Evolutionary conservation across 1,140 invertebrate species (phyloP), one percentile per base, ranked within the genome.

Genomic region (Halyomorpha halys): DNA sequence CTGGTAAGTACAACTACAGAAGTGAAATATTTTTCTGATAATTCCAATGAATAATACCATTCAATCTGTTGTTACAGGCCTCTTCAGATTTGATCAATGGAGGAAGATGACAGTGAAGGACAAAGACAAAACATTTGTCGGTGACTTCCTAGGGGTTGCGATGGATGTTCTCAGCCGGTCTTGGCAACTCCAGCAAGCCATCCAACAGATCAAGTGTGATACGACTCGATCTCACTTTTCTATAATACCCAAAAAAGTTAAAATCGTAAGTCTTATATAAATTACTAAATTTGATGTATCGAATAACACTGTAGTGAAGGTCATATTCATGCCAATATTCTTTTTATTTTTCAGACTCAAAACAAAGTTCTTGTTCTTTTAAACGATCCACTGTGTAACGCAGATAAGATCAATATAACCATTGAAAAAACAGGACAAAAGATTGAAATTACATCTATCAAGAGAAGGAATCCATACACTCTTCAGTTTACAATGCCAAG

Each of bases 41-140:
- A 4, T 4, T 30, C 11, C 34, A 39, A 9, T 39, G 34, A 3
- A 39, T 39, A 39, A 39, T 9, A 4, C 13, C 13, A 39, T 11
- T 13, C n/a, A 3, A 11, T n/a, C 44, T 14, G 49, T 62, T 67
- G 53, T 66, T 75, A 62, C 73, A 77, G 84, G 82, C 19, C 78
- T 90, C 64, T 79, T 85, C 1, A 81, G 80, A 14, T 90, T 86
- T 71, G 80, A 83, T 30, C 80, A 84, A 67, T 92, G 89, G 89
- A 80, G 83, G 45, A 84, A 86, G 68, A 85, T 87, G 73, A 84
- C 86, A 4, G 82, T 83, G 0, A 81, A 82, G 67, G 86, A 90
- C 70, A 86, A 90, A 71, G 88, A 91, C 70, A 84, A 86, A 54
- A 83, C 83, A 0, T 90, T 90, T 70, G 87, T 90, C 8, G 85